Percentiles rank a stretch among this genome's conserved stretches.
Evolutionary conservation across 2,797 vertebrate genomes (phyloP).

Genomic region (Neopelma chrysocephalum): DNA sequence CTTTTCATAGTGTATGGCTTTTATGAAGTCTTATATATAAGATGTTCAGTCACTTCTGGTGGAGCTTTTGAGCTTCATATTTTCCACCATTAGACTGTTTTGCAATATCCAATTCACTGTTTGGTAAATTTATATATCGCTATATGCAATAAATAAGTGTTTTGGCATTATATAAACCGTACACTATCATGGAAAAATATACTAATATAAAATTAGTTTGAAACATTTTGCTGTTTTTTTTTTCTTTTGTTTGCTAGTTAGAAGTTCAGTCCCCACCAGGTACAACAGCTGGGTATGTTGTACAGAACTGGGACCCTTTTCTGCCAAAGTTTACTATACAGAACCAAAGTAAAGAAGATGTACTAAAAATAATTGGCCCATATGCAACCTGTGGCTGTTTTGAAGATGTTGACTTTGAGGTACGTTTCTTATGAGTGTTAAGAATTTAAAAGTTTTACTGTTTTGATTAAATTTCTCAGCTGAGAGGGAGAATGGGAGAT

Average conservation of each 20-base stretch:
- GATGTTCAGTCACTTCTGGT: neutral
- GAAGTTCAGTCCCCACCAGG: conserved; percentile 83
- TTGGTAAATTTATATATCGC: neutral
- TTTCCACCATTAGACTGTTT: neutral
- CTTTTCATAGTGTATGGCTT: neutral
- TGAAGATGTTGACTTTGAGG: conserved; percentile 83
- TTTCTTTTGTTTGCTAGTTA: conserved; percentile 66
- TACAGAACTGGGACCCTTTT: conserved; percentile 83
- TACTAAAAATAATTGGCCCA: conserved; percentile 80
- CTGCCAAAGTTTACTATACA: conserved; percentile 80
- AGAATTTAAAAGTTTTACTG: neutral
- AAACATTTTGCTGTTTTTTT: neutral
- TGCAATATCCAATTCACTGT: neutral
- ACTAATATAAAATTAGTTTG: neutral
- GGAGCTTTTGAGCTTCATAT: neutral
- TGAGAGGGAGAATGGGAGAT: neutral
- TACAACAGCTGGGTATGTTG: conserved; percentile 74
- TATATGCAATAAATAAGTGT: neutral
- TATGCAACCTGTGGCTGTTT: conserved; percentile 80
- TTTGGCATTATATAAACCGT: neutral
- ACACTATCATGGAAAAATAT: neutral
- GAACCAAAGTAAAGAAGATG: conserved; percentile 80
- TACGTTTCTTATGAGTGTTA: conserved; percentile 37
- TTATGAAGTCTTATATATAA: neutral
- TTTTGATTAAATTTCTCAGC: neutral